These are phyloP conservation scores for Dexiosoma caninum DNA, from an alignment of 2,888 invertebrate species.

Conservation along the genomic window DNA sequence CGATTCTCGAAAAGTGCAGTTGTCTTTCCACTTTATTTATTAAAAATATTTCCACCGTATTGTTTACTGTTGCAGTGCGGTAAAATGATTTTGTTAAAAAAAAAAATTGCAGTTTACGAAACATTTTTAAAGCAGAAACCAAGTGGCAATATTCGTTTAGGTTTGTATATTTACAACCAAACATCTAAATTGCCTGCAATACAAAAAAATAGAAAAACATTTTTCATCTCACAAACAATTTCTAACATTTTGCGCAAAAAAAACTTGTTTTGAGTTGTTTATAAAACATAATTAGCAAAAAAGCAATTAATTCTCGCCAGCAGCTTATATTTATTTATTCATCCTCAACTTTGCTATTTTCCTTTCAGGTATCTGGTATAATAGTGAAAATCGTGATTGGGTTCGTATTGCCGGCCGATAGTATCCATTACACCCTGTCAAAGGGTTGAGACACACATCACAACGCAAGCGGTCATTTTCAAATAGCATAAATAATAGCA, in stretches of 20 bases:
- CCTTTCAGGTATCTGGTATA: conserved; percentile 77
- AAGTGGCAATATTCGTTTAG: too few relatives aligned
- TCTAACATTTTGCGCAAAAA: not conserved
- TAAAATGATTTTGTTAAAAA: too few relatives aligned
- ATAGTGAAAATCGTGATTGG: conserved; percentile 78
- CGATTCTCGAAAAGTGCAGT: too few relatives aligned
- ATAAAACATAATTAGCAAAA: conserved; percentile 13
- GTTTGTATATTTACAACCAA: conserved; percentile 38
- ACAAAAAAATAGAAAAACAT: not conserved
- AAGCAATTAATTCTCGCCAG: conserved; percentile 60
- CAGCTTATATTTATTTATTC: not conserved
- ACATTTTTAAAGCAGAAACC: too few relatives aligned
- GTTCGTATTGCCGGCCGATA: conserved; percentile 78
- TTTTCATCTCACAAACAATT: not conserved
- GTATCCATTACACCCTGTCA: conserved; percentile 78
- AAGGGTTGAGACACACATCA: conserved; percentile 77
- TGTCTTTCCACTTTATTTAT: too few relatives aligned
- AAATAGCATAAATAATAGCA: conserved; percentile 69
- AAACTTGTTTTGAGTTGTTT: not conserved
- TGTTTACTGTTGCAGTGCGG: too few relatives aligned
- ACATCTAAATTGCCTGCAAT: conserved; percentile 34
- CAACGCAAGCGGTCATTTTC: conserved; percentile 75
- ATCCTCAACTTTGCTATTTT: conserved; percentile 2
- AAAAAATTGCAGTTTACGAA: too few relatives aligned
- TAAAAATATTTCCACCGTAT: too few relatives aligned